Evolutionary conservation across 2,113 vertebrate genomes (phyloP).

Genomic region (Cyprinodon tularosa): DNA sequence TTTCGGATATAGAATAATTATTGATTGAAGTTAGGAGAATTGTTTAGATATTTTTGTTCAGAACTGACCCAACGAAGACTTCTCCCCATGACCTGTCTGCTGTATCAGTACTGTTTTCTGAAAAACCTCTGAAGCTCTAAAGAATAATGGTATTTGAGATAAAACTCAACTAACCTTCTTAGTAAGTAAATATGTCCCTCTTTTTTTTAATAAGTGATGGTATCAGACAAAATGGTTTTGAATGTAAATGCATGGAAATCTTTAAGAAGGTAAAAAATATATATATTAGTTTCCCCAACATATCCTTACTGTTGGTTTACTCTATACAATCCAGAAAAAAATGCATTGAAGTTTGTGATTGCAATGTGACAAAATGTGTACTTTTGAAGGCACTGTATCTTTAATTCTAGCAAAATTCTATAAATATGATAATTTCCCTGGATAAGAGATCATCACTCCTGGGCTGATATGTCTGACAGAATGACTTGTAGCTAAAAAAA

Average conservation of each 20-base stretch:
- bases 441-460: slow-evolving; percentile 42
- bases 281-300: neutral
- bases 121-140: neutral
- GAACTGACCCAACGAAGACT: neutral
- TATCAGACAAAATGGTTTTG: neutral
- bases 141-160: neutral
- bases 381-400: slow-evolving; percentile 6
- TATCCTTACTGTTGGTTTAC: neutral
- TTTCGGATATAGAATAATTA: too few relatives aligned
- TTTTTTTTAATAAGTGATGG: neutral
- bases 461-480: slow-evolving; percentile 31
- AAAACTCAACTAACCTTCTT: neutral
- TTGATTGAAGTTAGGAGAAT: too few relatives aligned
- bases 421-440: slow-evolving; percentile 51
- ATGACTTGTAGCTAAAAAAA: slow-evolving; percentile 17
- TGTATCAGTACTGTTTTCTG: neutral
- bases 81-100: neutral
- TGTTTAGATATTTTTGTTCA: neutral
- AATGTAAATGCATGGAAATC: neutral
- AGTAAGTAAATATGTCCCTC: too few relatives aligned
- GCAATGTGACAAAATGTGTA: neutral
- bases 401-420: slow-evolving; percentile 26
- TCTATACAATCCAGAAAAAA: neutral
- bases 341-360: neutral
- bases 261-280: neutral